A percentile compares a stretch with the other conserved stretches of the same genome.
These are phyloP conservation scores for Narcine bancroftii DNA, from an alignment of 2,113 vertebrate species.

Conservation along the genomic window DNA sequence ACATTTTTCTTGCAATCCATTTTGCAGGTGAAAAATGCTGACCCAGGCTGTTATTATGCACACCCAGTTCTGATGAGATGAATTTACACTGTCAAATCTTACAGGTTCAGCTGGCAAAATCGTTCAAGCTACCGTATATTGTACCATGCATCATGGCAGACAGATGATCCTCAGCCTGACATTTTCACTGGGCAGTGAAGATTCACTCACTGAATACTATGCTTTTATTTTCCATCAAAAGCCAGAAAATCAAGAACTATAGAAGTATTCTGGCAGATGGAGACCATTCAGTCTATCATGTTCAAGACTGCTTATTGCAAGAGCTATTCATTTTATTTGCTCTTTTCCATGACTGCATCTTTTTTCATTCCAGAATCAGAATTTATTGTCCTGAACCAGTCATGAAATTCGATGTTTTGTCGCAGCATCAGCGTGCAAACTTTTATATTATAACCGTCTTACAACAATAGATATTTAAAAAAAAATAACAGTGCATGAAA, in stretches of 20 bases:
- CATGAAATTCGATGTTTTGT: too few species aligned
- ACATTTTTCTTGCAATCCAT: not conserved
- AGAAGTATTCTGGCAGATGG: not conserved
- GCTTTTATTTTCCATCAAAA: not conserved
- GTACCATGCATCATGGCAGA: not conserved
- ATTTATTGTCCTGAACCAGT: too few species aligned
- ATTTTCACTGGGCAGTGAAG: not conserved
- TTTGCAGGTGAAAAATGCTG: not conserved
- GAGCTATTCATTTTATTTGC: not conserved
- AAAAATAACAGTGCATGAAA: too few species aligned
- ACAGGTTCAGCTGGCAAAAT: slow-evolving; percentile 2
- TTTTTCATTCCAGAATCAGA: not conserved
- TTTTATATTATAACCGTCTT: too few species aligned
- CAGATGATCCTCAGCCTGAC: slow-evolving; percentile 7
- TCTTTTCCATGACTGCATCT: too few species aligned
- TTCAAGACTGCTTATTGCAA: not conserved
- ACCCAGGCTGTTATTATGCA: not conserved
- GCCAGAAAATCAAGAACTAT: not conserved
- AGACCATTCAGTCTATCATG: not conserved
- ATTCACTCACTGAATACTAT: not conserved
- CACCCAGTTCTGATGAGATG: not conserved
- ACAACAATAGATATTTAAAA: too few species aligned
- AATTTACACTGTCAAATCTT: slow-evolving; percentile 26
- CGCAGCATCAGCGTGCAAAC: too few species aligned
- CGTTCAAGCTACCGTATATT: not conserved